Percentiles rank a stretch among this genome's conserved stretches.
phyloP scores from a whole-genome alignment of 2,113 vertebrate genomes.

The Pteronura brasiliensis region DNA sequence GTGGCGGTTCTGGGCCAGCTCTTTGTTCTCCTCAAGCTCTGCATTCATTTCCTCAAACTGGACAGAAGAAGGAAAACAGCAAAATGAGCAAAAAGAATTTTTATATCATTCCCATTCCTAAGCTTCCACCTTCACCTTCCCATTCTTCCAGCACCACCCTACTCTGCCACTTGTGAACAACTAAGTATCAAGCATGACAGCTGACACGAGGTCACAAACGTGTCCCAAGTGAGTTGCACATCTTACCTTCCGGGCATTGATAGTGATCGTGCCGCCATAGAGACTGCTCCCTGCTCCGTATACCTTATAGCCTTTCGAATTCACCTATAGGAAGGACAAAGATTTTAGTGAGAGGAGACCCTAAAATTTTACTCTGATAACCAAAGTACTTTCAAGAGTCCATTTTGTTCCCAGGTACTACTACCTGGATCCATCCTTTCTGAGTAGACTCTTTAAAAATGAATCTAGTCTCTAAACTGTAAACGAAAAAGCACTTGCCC shows the following conservation, averaged over 20 bases:
- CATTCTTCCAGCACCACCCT: not conserved
- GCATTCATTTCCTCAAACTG: constrained; percentile 98
- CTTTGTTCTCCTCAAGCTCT: constrained; percentile 95
- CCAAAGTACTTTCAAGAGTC: not conserved
- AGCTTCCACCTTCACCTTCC: not conserved
- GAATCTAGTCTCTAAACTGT: not conserved
- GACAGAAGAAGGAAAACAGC: not conserved
- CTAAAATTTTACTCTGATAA: not conserved
- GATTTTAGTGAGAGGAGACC: not conserved
- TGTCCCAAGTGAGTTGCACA: rapidly evolving
- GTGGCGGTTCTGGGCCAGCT: constrained; percentile 93
- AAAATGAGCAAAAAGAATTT: not conserved
- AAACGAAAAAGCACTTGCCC: constrained; percentile 82
- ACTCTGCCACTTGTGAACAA: not conserved
- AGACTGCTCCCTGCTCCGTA: constrained; percentile 97
- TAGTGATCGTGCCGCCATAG: constrained; percentile 95
- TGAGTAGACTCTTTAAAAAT: not conserved
- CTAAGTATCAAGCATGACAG: not conserved
- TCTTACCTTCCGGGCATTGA: constrained; percentile 95
- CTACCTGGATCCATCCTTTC: not conserved
- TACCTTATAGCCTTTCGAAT: constrained; percentile 98
- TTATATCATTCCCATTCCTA: not conserved
- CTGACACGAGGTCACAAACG: not conserved
- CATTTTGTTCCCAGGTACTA: not conserved
- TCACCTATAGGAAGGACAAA: constrained; percentile 86